Conservation (phyloP, 1,140 invertebrate species). For the Drepana arcuata region DNA sequence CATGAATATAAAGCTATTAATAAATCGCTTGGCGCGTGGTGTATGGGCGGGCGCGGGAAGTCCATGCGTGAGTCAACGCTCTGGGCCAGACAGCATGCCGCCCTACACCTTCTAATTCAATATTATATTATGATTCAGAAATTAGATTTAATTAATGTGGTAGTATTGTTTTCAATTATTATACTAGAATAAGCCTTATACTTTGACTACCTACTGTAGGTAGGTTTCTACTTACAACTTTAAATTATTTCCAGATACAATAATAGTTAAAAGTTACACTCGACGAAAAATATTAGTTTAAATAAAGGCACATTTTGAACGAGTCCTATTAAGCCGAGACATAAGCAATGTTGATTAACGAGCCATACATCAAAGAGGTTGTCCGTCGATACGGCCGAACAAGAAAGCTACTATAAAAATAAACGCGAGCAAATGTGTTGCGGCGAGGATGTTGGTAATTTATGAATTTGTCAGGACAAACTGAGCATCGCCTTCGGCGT, state of each 20-base stretch:
- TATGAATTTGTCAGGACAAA: conserved; percentile 71
- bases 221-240: background rate
- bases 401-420: conserved; percentile 60
- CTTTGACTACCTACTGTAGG: background rate
- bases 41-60: conserved; percentile 6
- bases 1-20: conserved; percentile 13
- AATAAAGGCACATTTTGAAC: too few relatives aligned
- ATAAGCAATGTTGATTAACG: conserved; percentile 21
- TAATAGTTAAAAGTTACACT: too few relatives aligned
- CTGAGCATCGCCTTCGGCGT: conserved; percentile 60
- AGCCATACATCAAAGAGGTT: conserved; percentile 38
- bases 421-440: conserved; percentile 45
- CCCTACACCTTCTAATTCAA: background rate
- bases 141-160: background rate
- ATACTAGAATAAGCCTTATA: background rate
- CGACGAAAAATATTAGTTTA: too few relatives aligned
- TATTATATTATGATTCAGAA: background rate
- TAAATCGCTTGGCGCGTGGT: background rate
- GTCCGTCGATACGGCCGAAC: conserved; percentile 47
- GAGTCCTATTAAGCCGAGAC: background rate
- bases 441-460: conserved; percentile 68
- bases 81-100: conserved; percentile 25
- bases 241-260: background rate
- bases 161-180: background rate
- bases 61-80: conserved; percentile 24